phyloP scores from a whole-genome alignment of 2,888 invertebrate genomes.

The Drosophila pseudotalamancana region DNA sequence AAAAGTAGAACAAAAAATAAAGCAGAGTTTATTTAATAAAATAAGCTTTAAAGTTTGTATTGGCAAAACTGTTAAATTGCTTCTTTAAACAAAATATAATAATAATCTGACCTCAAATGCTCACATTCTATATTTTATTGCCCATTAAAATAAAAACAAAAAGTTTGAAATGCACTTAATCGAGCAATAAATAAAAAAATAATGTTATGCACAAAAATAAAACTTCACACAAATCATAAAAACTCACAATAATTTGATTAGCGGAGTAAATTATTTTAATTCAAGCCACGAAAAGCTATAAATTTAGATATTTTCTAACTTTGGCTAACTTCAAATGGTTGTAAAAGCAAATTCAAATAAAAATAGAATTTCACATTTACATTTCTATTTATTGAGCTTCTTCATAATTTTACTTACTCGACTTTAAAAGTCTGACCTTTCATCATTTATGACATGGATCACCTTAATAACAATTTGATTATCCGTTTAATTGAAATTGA shows the following conservation, averaged over 20 bases:
- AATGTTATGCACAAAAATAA: neutral
- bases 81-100: neutral
- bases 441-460: too few relatives aligned
- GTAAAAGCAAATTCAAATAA: slow-evolving; percentile 2
- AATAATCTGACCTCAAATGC: neutral
- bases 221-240: slow-evolving; percentile 24
- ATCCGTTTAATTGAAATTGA: neutral
- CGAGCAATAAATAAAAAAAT: slow-evolving; percentile 18
- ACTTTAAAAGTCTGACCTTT: neutral
- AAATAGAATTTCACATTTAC: slow-evolving; percentile 9
- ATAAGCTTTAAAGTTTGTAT: neutral
- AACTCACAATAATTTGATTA: slow-evolving; percentile 2
- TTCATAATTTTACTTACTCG: neutral
- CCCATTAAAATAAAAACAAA: slow-evolving; percentile 4
- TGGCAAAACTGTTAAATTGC: neutral
- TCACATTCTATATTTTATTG: neutral
- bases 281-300: slow-evolving; percentile 15
- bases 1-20: neutral
- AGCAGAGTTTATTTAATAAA: neutral
- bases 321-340: neutral
- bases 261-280: slow-evolving; percentile 8
- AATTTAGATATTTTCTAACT: neutral
- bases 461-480: neutral
- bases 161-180: neutral
- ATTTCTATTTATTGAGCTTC: slow-evolving; percentile 14